A percentile compares a stretch with the other conserved stretches of the same genome.
Evolutionary conservation across 1,140 invertebrate species (phyloP).

Genomic region (Drosophila carrolli): DNA sequence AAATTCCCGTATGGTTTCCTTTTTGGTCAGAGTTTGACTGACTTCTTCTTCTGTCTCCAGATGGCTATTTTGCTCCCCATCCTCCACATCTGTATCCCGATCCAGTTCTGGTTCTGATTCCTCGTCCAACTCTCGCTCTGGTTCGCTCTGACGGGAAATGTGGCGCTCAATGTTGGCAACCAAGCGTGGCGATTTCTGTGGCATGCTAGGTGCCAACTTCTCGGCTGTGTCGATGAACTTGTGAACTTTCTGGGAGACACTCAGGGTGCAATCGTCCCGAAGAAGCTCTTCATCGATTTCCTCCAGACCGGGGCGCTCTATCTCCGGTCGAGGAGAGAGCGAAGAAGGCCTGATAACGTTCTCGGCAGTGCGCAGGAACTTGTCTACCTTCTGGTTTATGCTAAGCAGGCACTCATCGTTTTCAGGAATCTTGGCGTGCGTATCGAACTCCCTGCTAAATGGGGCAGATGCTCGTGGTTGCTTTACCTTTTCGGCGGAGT

Average conservation of each 20-base stretch:
- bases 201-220: constrained; percentile 83
- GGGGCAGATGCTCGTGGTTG: constrained; percentile 73
- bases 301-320: constrained; percentile 85
- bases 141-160: constrained; percentile 81
- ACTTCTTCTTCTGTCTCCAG: constrained; percentile 21
- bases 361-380: constrained; percentile 88
- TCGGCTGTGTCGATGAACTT: constrained; percentile 87
- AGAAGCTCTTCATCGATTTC: constrained; percentile 86
- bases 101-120: constrained; percentile 53
- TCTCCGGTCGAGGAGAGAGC: constrained; percentile 80
- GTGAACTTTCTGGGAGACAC: constrained; percentile 87
- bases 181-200: constrained; percentile 81
- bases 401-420: constrained; percentile 88
- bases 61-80: not conserved
- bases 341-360: constrained; percentile 85
- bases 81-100: constrained; percentile 45
- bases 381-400: constrained; percentile 88
- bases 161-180: constrained; percentile 84
- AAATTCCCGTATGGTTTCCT: constrained; percentile 6
- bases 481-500: constrained; percentile 82
- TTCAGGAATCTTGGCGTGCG: constrained; percentile 84
- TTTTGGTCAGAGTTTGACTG: not conserved
- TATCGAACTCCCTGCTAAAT: constrained; percentile 69
- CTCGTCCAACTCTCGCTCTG: constrained; percentile 37
- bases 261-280: constrained; percentile 86